phyloP scores from a whole-genome alignment of 2,797 vertebrate genomes.

The Lemur catta region DNA sequence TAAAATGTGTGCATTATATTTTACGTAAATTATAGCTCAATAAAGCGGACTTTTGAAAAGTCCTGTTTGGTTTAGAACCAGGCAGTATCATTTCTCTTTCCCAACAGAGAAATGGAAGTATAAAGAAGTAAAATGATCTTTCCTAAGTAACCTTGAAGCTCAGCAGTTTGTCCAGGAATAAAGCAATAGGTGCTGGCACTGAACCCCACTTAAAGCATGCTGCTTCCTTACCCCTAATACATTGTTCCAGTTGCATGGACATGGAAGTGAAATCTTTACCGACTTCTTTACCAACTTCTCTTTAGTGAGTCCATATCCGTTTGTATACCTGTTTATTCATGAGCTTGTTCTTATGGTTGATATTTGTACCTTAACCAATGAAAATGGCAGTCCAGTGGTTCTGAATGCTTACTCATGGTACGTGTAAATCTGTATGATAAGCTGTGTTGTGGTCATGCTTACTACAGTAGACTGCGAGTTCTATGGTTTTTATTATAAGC shows the following conservation, averaged over 20 bases:
- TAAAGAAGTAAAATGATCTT: not conserved
- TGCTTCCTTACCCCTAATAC: not conserved
- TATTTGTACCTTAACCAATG: not conserved
- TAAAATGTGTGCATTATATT: not conserved
- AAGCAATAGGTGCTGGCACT: not conserved
- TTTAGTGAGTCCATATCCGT: not conserved
- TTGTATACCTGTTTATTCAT: no score
- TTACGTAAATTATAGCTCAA: not conserved
- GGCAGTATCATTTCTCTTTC: not conserved
- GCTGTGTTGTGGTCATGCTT: not conserved
- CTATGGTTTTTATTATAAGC: not conserved
- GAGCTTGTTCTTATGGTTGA: not conserved
- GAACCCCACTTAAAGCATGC: not conserved
- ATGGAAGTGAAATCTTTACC: no score
- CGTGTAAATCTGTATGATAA: not conserved
- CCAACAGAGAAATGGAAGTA: not conserved
- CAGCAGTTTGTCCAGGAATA: constrained; percentile 19
- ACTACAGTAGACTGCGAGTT: not conserved
- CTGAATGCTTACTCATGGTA: not conserved
- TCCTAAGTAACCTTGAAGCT: not conserved
- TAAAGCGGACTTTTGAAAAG: not conserved
- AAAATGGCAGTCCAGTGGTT: not conserved
- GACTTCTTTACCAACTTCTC: not conserved
- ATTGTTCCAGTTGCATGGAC: accelerated
- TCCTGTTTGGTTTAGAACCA: not conserved